Evolutionary conservation across 2,113 vertebrate genomes (phyloP).

Genomic region (Onychostruthus taczanowskii): DNA sequence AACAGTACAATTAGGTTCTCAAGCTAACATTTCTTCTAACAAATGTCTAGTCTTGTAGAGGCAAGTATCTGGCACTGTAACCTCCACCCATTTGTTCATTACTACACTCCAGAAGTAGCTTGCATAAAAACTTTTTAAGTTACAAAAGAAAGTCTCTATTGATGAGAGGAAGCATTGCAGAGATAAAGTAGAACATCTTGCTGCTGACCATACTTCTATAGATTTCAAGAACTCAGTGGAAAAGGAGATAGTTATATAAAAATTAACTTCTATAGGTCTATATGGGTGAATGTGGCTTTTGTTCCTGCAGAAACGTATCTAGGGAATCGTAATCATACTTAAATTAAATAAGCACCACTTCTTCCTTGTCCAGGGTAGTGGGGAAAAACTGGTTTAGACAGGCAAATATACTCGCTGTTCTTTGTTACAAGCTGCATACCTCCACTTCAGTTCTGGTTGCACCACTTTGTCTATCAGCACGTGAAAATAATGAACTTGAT

Average conservation of each 20-base stretch:
- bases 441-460: background rate
- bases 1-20: background rate
- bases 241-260: background rate
- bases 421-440: background rate
- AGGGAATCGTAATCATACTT: background rate
- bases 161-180: background rate
- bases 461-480: background rate
- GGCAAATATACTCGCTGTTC: background rate
- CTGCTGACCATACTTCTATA: background rate
- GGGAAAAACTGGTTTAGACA: background rate
- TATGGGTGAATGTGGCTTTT: background rate
- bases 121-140: background rate
- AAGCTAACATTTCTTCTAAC: background rate
- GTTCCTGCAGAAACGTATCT: background rate
- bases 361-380: background rate
- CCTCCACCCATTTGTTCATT: background rate
- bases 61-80: background rate
- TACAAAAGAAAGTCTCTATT: background rate
- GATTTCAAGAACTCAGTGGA: background rate
- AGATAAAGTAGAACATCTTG: background rate
- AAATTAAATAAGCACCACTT: constrained; percentile 1
- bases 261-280: background rate
- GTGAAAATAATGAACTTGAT: background rate
- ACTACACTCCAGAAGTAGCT: background rate
- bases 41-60: background rate